phyloP scores from a whole-genome alignment of 2,888 invertebrate species.

The Schizotus pectinicornis region DNA sequence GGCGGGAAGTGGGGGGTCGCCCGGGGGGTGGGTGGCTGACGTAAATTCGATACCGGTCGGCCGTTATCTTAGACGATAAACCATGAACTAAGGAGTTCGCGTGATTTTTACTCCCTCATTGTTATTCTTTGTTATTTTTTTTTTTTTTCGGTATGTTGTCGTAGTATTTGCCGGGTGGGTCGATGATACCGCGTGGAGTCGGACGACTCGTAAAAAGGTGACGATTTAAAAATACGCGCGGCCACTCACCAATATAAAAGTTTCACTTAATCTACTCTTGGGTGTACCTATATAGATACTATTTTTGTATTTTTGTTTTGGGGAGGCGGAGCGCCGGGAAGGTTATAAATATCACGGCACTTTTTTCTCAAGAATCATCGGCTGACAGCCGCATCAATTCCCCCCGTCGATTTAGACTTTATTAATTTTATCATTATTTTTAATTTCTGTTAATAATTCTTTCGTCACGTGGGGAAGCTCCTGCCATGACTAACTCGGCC shows the following conservation, averaged over 20 bases:
- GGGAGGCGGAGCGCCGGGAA: conserved; percentile 28
- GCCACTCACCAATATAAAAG: conserved; percentile 8
- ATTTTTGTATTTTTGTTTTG: conserved; percentile 38
- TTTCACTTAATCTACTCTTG: conserved; percentile 23
- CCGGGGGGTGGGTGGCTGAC: conserved; percentile 31
- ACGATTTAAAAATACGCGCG: conserved; percentile 26
- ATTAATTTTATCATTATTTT: too few species aligned
- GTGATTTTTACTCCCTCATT: conserved; percentile 45
- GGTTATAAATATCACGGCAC: conserved; percentile 36
- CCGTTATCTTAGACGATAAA: conserved; percentile 47
- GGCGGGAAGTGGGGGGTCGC: conserved; percentile 8
- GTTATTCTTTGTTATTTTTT: conserved; percentile 38
- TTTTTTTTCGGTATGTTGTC: not conserved
- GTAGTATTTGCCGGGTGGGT: too few species aligned
- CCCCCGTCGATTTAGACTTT: too few species aligned
- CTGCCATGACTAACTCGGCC: too few species aligned
- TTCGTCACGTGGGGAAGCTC: too few species aligned
- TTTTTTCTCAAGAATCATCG: conserved; percentile 1
- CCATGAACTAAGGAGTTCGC: conserved; percentile 43
- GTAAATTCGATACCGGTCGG: conserved; percentile 44
- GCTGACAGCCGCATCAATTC: conserved; percentile 9
- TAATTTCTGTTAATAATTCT: too few species aligned
- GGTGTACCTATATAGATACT: conserved; percentile 17
- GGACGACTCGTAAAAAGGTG: conserved; percentile 13
- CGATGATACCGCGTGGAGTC: not conserved